Evolutionary conservation across 2,888 invertebrate species (phyloP).

Genomic region (Tetramorium bicarinatum): DNA sequence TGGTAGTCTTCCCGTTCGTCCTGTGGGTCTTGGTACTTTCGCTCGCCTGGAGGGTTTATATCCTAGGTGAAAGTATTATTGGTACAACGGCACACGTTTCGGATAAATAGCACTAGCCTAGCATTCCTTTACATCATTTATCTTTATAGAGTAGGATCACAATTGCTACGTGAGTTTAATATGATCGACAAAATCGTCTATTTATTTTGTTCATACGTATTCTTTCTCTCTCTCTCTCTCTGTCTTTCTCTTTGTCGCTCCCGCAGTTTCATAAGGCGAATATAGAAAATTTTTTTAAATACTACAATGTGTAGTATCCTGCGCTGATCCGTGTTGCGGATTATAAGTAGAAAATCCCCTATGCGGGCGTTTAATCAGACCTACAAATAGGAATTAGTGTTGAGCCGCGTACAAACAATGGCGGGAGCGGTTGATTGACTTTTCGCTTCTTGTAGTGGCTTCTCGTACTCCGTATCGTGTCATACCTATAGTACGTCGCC

Average conservation of each 20-base stretch:
- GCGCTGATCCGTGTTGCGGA: constrained; percentile 66
- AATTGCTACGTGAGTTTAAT: constrained; percentile 56
- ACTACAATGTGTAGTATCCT: constrained; percentile 49
- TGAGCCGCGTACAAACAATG: constrained; percentile 84
- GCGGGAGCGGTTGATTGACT: constrained; percentile 83
- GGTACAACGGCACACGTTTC: constrained; percentile 57
- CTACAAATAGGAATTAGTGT: constrained; percentile 85
- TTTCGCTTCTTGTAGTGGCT: constrained; percentile 75
- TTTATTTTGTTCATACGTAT: constrained; percentile 31
- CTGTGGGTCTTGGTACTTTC: constrained; percentile 74
- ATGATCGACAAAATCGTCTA: constrained; percentile 52
- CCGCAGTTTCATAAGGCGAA: neutral
- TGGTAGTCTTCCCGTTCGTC: constrained; percentile 58
- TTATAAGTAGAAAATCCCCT: constrained; percentile 83
- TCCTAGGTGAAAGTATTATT: constrained; percentile 77
- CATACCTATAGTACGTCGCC: constrained; percentile 37
- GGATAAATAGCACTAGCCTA: constrained; percentile 46
- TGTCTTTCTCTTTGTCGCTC: neutral
- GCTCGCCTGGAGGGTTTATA: constrained; percentile 70
- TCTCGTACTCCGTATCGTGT: constrained; percentile 29
- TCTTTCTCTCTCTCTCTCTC: neutral
- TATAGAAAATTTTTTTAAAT: constrained; percentile 54
- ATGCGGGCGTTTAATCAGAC: constrained; percentile 81
- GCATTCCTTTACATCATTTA: constrained; percentile 59
- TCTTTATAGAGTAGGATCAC: constrained; percentile 46